A percentile compares a stretch with the other conserved stretches of the same genome.
Evolutionary conservation across 2,113 vertebrate genomes (phyloP).

Genomic region (Cyprinodon variegatus): DNA sequence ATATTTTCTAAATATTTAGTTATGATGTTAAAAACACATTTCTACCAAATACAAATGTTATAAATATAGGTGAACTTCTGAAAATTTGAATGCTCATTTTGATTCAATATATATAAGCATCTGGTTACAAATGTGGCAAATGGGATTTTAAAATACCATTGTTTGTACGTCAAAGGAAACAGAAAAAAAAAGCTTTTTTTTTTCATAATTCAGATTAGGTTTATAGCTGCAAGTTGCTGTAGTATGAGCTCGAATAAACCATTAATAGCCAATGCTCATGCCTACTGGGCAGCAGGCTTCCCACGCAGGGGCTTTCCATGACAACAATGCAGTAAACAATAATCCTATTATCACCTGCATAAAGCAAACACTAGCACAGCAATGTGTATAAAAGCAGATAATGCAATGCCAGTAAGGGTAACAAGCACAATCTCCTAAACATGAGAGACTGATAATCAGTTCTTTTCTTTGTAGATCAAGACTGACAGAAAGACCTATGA

Average conservation of each 20-base stretch:
- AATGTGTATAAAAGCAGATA: constrained; percentile 50
- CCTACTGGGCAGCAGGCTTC: constrained; percentile 20
- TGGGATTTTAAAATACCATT: background rate
- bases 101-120: background rate
- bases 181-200: background rate
- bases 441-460: constrained; percentile 38
- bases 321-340: constrained; percentile 55
- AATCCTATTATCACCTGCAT: constrained; percentile 69
- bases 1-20: no score
- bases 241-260: background rate
- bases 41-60: no score
- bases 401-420: constrained; percentile 64
- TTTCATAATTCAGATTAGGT: background rate
- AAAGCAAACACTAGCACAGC: constrained; percentile 46
- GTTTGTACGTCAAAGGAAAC: background rate
- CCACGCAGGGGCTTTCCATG: constrained; percentile 35
- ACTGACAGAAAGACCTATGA: constrained; percentile 6
- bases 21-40: no score
- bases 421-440: constrained; percentile 66
- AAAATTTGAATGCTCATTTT: background rate
- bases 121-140: background rate
- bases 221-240: background rate
- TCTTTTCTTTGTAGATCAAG: constrained; percentile 36
- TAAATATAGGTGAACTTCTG: no score
- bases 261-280: background rate